Conservation (phyloP, 2,888 invertebrate genomes). For the Crossocerus cetratus region DNA sequence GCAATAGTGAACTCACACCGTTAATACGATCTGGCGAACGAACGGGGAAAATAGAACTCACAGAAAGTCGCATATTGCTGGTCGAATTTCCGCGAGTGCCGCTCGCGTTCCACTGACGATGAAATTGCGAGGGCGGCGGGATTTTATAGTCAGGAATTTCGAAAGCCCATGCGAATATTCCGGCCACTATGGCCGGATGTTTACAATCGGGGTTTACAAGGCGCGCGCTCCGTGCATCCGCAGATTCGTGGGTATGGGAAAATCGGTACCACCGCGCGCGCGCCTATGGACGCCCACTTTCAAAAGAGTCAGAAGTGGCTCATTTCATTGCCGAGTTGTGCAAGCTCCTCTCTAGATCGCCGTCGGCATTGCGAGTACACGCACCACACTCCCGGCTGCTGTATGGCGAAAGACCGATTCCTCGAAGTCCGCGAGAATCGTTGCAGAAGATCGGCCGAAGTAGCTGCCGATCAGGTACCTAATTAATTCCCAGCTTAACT, state of each 20-base stretch:
- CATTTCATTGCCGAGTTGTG: slow-evolving; percentile 59
- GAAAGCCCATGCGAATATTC: slow-evolving; percentile 65
- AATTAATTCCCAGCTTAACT: slow-evolving; percentile 37
- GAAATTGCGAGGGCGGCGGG: too few species aligned
- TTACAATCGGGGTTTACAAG: slow-evolving; percentile 60
- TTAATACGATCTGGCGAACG: too few species aligned
- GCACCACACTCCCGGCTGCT: slow-evolving; percentile 26
- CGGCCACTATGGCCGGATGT: slow-evolving; percentile 60
- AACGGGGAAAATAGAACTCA: slow-evolving; percentile 49
- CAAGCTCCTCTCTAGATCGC: slow-evolving; percentile 26
- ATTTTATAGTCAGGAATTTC: slow-evolving; percentile 62
- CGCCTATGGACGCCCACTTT: slow-evolving; percentile 51
- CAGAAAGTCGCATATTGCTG: slow-evolving; percentile 54
- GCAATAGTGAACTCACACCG: background rate
- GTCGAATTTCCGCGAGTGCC: background rate
- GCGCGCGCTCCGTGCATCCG: slow-evolving; percentile 29
- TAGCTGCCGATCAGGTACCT: background rate
- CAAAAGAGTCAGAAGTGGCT: slow-evolving; percentile 59
- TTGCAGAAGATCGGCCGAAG: slow-evolving; percentile 26
- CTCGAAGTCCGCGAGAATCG: slow-evolving; percentile 46
- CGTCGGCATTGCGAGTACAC: background rate
- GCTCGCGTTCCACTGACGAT: background rate
- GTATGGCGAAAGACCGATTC: slow-evolving; percentile 55
- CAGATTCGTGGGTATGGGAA: slow-evolving; percentile 59
- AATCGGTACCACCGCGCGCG: slow-evolving; percentile 29